Evolutionary conservation across 2,888 invertebrate species (phyloP), one percentile per base, ranked within the genome.

Genomic region (Euzophera pinguis): DNA sequence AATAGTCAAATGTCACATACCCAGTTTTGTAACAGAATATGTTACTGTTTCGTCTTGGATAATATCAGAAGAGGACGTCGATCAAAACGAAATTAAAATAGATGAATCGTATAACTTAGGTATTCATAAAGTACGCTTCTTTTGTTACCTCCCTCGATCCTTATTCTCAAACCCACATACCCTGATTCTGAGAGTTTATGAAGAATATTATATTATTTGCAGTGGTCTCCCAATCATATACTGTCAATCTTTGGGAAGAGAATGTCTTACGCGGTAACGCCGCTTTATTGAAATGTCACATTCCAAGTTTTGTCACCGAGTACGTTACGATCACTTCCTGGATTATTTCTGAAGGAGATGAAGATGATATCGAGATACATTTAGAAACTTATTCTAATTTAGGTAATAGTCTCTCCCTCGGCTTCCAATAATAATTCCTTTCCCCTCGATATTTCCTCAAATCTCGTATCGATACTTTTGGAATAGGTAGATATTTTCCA

Each of bases 251-350:
- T 72, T 96, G 96, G 96, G 97, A 97, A 84, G 97, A 97, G 87
- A 96, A 97, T 87, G 96, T 97, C 61, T 92, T 97, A 70, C 94
- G 95, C 76, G 97, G 97, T 72, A 97, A 97, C 90, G 94, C 96
- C 69, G 97, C 96, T 69, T 95, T 97, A 84, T 91, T 97, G 73
- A 97, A 97, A 92, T 97, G 97, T 91, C 96, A 96, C 88, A 96
- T 97, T 84, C 97, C 97, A 73, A 96, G 96, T 91, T 97, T 97
- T 90, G 96, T 97, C 72, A 95, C 96, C 78, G 97, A 97, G 91
- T 97, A 96, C 91, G 96, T 97, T 70, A 92, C 92, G 75, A 94
- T 97, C 70, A 94, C 93, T 72, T 95, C 96, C 74, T 97, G 97
- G 97, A 92, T 96, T 74, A 94, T 96, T 84, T 94, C 95, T 76